Percentiles rank a stretch among this genome's conserved stretches.
Conservation (phyloP, 2,113 vertebrate species). For the Phylloscopus whistleri region DNA sequence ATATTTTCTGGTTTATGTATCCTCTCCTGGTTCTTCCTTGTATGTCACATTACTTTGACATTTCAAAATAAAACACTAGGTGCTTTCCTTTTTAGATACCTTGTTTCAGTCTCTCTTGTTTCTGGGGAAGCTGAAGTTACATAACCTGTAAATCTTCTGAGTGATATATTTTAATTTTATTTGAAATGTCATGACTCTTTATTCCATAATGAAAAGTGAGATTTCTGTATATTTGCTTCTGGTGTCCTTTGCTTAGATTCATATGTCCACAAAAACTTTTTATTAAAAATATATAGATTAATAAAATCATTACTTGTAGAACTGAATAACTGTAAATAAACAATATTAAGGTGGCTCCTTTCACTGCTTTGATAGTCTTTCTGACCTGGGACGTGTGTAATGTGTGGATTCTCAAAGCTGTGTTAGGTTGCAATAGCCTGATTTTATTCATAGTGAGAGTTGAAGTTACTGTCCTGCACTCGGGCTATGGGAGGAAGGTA, state of each 20-base stretch:
- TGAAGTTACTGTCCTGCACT: background rate
- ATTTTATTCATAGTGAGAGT: background rate
- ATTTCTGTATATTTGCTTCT: background rate
- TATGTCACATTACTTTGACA: background rate
- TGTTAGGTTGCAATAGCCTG: background rate
- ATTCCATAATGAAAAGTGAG: background rate
- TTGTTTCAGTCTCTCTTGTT: background rate
- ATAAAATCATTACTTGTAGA: background rate
- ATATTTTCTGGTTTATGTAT: background rate
- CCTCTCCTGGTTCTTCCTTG: background rate
- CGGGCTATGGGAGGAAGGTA: background rate
- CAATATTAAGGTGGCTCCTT: background rate
- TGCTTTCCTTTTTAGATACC: background rate
- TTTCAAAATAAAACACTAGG: slow-evolving; percentile 3
- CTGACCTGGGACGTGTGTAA: background rate
- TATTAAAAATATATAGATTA: background rate
- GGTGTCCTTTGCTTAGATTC: background rate
- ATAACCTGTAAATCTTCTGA: background rate
- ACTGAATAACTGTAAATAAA: background rate
- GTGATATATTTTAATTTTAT: background rate
- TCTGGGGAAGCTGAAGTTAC: background rate
- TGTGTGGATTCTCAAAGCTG: background rate
- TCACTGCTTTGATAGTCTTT: background rate
- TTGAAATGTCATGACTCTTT: background rate
- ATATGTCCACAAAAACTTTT: background rate